Percentiles rank a stretch among this genome's conserved stretches.
These are phyloP conservation scores for Onchidella celtica DNA, from an alignment of 2,888 invertebrate species.

Conservation along the genomic window DNA sequence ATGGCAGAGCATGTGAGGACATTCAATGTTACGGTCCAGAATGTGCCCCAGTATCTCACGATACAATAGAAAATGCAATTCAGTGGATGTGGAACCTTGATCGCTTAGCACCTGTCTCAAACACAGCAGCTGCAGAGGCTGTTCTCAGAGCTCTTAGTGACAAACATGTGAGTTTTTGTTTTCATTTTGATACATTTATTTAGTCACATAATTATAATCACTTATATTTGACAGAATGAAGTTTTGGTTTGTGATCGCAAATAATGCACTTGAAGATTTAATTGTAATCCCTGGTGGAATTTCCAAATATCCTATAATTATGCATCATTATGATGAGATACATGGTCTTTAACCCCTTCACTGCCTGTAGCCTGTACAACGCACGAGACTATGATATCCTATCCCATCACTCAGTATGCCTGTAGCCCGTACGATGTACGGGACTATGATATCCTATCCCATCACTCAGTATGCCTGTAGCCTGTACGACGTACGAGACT, in stretches of 20 bases:
- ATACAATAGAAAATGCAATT: constrained; percentile 77
- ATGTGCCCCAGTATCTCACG: constrained; percentile 76
- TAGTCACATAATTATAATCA: neutral
- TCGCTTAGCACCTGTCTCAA: constrained; percentile 69
- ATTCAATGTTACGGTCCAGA: constrained; percentile 70
- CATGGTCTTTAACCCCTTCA: too few relatives aligned
- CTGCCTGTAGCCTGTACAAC: too few relatives aligned
- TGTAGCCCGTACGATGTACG: too few relatives aligned
- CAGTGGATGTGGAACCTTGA: constrained; percentile 77
- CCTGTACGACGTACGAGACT: too few relatives aligned
- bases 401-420: too few relatives aligned
- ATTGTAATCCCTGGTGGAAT: too few relatives aligned
- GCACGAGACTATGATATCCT: too few relatives aligned
- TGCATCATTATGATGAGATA: too few relatives aligned
- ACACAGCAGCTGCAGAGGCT: constrained; percentile 78
- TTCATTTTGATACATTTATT: neutral
- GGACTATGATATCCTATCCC: too few relatives aligned
- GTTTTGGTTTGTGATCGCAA: neutral
- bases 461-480: too few relatives aligned
- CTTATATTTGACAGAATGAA: neutral
- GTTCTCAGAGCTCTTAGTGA: constrained; percentile 75
- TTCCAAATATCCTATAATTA: too few relatives aligned
- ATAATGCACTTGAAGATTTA: neutral
- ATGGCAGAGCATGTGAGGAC: constrained; percentile 77
- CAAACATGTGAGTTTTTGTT: constrained; percentile 64